phyloP scores from a whole-genome alignment of 2,113 vertebrate species.

The Microtus richardsoni region DNA sequence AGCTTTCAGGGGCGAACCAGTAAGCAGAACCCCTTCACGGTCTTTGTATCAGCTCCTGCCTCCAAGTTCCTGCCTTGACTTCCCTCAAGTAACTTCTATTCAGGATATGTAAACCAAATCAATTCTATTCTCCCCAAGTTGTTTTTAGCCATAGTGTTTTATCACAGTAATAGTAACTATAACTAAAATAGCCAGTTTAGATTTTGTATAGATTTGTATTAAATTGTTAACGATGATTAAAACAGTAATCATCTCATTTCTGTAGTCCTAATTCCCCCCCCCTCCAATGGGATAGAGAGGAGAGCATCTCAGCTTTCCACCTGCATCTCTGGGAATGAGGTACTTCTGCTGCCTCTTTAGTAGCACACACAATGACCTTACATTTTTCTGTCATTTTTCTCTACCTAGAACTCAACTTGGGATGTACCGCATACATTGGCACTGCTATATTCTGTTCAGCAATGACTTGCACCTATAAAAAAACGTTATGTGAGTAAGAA shows the following conservation, averaged over 20 bases:
- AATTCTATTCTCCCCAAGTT: not conserved
- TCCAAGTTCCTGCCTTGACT: not conserved
- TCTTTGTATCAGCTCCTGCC: not conserved
- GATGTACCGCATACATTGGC: not conserved
- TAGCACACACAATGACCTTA: not conserved
- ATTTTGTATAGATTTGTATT: not conserved
- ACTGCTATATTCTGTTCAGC: not conserved
- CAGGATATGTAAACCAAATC: not conserved
- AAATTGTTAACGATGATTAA: not conserved
- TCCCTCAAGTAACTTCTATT: not conserved
- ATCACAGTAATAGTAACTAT: not conserved
- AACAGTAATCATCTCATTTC: not conserved
- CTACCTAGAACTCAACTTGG: not conserved
- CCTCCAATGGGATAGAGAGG: not conserved
- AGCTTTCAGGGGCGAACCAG: not conserved
- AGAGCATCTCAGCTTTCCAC: too few relatives aligned
- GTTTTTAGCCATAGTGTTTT: not conserved
- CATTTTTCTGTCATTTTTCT: not conserved
- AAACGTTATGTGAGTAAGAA: accelerated
- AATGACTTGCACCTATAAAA: not conserved
- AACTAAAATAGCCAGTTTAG: not conserved
- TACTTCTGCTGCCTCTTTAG: not conserved
- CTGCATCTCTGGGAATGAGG: not conserved
- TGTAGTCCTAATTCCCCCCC: not conserved
- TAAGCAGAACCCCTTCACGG: not conserved